These are phyloP conservation scores for Bradypodion ventrale DNA, from an alignment of 2,797 vertebrate species.

Conservation along the genomic window DNA sequence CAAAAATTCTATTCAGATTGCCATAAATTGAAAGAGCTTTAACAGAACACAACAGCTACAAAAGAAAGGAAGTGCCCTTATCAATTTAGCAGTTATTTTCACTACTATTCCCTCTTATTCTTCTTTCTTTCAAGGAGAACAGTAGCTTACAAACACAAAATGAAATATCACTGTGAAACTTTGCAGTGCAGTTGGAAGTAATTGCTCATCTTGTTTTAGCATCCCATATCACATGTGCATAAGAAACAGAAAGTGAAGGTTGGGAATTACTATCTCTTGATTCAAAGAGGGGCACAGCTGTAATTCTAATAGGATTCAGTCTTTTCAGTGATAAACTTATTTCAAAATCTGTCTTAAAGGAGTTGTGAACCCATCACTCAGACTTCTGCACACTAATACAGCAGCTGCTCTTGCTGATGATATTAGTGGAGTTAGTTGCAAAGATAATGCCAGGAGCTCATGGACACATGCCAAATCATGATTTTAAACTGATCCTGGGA, in stretches of 20 bases:
- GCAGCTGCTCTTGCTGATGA: constrained; percentile 64
- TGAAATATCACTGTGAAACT: constrained; percentile 16
- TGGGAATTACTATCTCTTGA: constrained; percentile 51
- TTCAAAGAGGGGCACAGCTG: constrained; percentile 57
- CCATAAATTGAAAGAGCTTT: too few relatives aligned
- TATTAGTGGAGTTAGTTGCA: constrained; percentile 50
- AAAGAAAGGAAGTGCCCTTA: background rate
- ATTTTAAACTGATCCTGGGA: constrained; percentile 60
- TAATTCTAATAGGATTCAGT: constrained; percentile 57
- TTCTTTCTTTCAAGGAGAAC: background rate
- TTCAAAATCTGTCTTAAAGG: constrained; percentile 53
- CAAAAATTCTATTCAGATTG: too few relatives aligned
- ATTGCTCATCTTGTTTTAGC: constrained; percentile 22
- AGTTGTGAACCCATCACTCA: constrained; percentile 52
- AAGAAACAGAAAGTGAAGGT: constrained; percentile 44
- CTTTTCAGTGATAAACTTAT: constrained; percentile 43
- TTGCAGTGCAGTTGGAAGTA: background rate
- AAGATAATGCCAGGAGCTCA: constrained; percentile 49
- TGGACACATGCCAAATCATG: constrained; percentile 57
- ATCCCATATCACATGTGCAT: constrained; percentile 5
- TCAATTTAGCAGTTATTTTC: constrained; percentile 8
- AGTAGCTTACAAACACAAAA: background rate
- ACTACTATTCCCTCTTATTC: background rate
- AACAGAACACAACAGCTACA: too few relatives aligned
- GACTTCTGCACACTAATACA: constrained; percentile 57